These are phyloP conservation scores for Nesidiocoris tenuis DNA, from an alignment of 2,888 invertebrate species.

Conservation along the genomic window DNA sequence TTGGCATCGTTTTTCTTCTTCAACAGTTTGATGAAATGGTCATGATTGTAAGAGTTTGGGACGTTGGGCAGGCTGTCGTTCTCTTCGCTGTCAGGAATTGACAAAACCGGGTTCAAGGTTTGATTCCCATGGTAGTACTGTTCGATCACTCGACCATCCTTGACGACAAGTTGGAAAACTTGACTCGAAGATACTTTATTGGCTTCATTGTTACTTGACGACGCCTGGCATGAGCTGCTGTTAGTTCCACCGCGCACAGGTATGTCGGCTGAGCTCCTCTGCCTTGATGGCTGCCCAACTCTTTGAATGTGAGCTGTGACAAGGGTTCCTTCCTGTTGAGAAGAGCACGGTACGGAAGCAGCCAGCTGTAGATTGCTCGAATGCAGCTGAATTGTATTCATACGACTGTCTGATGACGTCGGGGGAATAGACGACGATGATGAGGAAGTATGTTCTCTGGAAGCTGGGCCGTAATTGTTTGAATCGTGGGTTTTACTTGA, in stretches of 20 bases:
- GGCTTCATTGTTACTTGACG: conserved; percentile 16
- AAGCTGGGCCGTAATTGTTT: conserved; percentile 2
- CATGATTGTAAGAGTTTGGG: conserved; percentile 40
- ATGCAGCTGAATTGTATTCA: conserved; percentile 16
- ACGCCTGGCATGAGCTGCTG: conserved; percentile 7
- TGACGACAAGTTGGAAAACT: conserved; percentile 46
- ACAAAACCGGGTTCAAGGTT: conserved; percentile 41
- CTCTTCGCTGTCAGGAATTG: conserved; percentile 43
- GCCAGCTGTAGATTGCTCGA: conserved; percentile 23
- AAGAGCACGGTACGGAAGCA: conserved; percentile 7
- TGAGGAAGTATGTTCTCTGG: conserved; percentile 1
- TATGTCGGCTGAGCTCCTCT: conserved; percentile 26
- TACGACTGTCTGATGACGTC: conserved; percentile 5
- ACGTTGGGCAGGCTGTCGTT: conserved; percentile 37
- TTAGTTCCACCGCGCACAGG: conserved; percentile 16
- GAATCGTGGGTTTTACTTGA: conserved; percentile 13
- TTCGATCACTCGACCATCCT: conserved; percentile 46
- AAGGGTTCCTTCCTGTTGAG: conserved; percentile 53
- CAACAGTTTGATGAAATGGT: conserved; percentile 44
- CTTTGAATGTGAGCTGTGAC: conserved; percentile 58
- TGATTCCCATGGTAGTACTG: conserved; percentile 46
- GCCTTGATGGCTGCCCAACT: conserved; percentile 55
- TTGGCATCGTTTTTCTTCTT: conserved; percentile 46
- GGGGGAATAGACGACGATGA: conserved; percentile 4
- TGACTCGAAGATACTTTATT: conserved; percentile 33